Evolutionary conservation across 2,797 vertebrate species (phyloP), one percentile per base, ranked within the genome.

Genomic region (Trachops cirrhosus): DNA sequence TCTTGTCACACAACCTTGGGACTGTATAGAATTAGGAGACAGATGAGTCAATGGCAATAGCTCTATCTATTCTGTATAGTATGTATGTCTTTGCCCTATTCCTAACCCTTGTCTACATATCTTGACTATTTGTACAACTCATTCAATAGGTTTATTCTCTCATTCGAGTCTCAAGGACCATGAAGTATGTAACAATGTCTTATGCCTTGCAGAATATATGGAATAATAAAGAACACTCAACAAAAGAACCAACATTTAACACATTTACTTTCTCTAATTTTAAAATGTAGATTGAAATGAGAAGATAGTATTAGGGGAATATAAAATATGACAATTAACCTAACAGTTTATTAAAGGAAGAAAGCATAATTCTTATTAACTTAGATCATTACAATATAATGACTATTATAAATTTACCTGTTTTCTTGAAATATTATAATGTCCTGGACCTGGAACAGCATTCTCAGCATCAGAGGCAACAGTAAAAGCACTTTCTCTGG

Each of bases 401-500:
- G 67, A 70, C 21, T 77, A 48, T n/a, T 84, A 50, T 34, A 80
- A 91, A 87, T 93, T 92, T 97, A 98, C 98, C 98, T 98, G 97
- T 71, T 86, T 50, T 96, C 93, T 90, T 34, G 94, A 95, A 90
- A 98, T 70, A 75, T 97, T 97, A 95, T 98, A 98, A 79, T 98
- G 52, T 68, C 97, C 98, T 88, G 98, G 98, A 54, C 98, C 98
- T 74, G 98, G 98, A 87, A 87, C 32, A 89, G 59, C 85, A 82
- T 94, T 87, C 14, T 96, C 95, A 64, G 86, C 46, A 29, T 93
- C 67, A 44, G 41, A 64, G 9, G 50, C 92, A 92, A 84, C 4
- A 96, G 39, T 77, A 83, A 96, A 97, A 75, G 68, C 5, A 92
- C 91, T 97, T 74, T 97, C 79, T 96, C 98, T 97, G 64, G 83